A percentile compares a stretch with the other conserved stretches of the same genome.
Evolutionary conservation across 92 coral and sea anemone genomes (phyloP).

Genomic region (Phenganax stokvisi): DNA sequence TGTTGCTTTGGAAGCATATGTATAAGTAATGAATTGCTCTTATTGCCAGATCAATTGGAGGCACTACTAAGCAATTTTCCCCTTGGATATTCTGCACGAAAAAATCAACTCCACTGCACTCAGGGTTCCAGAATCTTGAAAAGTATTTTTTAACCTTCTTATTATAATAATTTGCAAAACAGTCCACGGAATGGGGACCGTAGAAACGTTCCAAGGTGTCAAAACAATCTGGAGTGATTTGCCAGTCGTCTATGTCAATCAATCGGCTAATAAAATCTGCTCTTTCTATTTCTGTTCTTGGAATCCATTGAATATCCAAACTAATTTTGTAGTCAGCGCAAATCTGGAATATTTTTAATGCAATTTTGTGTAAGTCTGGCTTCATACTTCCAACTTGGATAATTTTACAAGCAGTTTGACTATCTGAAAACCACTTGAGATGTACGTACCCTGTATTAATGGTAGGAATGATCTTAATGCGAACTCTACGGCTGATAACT

Average conservation of each 20-base stretch:
- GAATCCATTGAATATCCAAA: slow-evolving; percentile 52
- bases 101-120: slow-evolving; percentile 6
- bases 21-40: slow-evolving; percentile 2
- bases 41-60: neutral
- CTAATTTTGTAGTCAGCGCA: slow-evolving; percentile 22
- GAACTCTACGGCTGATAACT: no score
- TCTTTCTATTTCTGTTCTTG: slow-evolving; percentile 19
- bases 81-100: neutral
- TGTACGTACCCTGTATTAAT: neutral
- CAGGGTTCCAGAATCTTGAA: neutral
- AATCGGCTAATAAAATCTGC: slow-evolving; percentile 36
- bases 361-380: slow-evolving; percentile 38
- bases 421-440: slow-evolving; percentile 22
- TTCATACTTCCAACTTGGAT: slow-evolving; percentile 52
- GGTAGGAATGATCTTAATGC: neutral
- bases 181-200: slow-evolving; percentile 41
- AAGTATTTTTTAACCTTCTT: neutral
- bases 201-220: neutral
- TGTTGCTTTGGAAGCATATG: neutral
- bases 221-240: slow-evolving; percentile 30
- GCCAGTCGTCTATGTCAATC: slow-evolving; percentile 36
- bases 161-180: slow-evolving; percentile 39
- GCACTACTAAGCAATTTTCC: slow-evolving; percentile 22
- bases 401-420: slow-evolving; percentile 48
- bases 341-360: slow-evolving; percentile 21